Conservation (phyloP, 2,113 vertebrate genomes). For the Oncorhynchus keta region DNA sequence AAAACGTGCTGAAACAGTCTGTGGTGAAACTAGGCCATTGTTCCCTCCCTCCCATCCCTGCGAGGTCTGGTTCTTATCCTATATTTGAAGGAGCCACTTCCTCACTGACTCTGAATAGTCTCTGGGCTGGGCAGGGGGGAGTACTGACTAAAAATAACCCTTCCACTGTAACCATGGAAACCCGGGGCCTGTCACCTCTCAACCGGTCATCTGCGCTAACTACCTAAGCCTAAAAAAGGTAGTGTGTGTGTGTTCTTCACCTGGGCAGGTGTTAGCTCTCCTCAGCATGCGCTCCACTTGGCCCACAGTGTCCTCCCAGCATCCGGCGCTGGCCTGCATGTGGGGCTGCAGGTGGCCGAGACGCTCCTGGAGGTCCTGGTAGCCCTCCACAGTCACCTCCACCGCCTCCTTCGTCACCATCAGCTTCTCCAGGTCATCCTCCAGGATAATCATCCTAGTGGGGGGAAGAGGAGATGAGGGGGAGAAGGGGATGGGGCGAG, state of each 20-base stretch:
- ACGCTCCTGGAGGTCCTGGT: constrained; percentile 84
- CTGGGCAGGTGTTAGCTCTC: constrained; percentile 69
- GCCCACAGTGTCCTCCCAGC: constrained; percentile 93
- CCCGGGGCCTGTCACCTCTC: background rate
- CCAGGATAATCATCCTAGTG: constrained; percentile 91
- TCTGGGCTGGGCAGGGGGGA: constrained; percentile 24
- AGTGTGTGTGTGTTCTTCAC: constrained; percentile 40
- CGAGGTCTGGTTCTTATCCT: constrained; percentile 13
- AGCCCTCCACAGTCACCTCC: constrained; percentile 81
- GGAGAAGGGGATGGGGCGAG: background rate
- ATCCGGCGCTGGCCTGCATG: constrained; percentile 91
- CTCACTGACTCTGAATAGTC: constrained; percentile 25
- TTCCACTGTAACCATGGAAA: constrained; percentile 14
- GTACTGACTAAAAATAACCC: constrained; percentile 43
- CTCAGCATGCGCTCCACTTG: constrained; percentile 89
- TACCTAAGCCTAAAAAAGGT: background rate
- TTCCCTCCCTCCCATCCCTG: background rate
- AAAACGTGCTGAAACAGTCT: background rate
- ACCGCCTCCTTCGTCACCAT: constrained; percentile 83
- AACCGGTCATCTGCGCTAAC: background rate
- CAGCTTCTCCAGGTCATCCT: constrained; percentile 96
- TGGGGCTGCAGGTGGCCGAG: constrained; percentile 90
- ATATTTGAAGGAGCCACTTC: constrained; percentile 33
- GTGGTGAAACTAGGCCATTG: background rate
- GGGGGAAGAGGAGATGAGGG: constrained; percentile 17